A percentile compares a stretch with the other conserved stretches of the same genome.
phyloP scores from a whole-genome alignment of 2,797 vertebrate species.

The Pogonophryne albipinna region DNA sequence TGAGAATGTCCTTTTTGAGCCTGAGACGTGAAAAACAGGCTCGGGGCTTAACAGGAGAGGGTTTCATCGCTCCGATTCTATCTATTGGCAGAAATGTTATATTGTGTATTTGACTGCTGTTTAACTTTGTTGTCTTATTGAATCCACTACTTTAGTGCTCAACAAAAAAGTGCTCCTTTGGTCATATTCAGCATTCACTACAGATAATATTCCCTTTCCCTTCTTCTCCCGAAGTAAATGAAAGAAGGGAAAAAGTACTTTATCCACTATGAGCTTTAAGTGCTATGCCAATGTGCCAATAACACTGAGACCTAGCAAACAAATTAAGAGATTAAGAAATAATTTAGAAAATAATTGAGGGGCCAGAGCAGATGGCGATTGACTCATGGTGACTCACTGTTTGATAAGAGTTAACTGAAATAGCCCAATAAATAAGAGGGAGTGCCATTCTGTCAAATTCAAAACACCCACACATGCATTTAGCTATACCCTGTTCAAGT shows the following conservation, averaged over 20 bases:
- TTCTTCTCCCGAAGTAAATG: not conserved
- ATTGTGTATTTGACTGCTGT: too few species aligned
- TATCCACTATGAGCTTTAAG: constrained; percentile 17
- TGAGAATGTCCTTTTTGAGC: too few species aligned
- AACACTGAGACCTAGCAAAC: not conserved
- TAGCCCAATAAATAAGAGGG: constrained; percentile 35
- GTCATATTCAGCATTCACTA: not conserved
- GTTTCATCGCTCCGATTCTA: too few species aligned
- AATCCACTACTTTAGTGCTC: too few species aligned
- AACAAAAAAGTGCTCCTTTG: too few species aligned
- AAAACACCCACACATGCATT: constrained; percentile 33
- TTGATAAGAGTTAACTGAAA: constrained; percentile 33
- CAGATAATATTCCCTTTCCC: not conserved
- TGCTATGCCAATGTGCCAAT: too few species aligned
- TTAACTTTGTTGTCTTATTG: too few species aligned
- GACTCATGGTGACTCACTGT: constrained; percentile 46
- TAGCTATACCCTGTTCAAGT: constrained; percentile 27
- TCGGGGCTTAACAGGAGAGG: too few species aligned
- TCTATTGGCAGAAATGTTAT: too few species aligned
- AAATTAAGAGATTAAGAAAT: not conserved
- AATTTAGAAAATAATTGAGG: constrained; percentile 23
- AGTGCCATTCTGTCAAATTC: constrained; percentile 19
- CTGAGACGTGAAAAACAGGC: too few species aligned
- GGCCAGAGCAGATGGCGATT: constrained; percentile 20
- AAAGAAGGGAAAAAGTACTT: not conserved